Base-by-base conservation (phyloP, 2,888 invertebrate genomes). In the Agriopis aurantiaria region DNA sequence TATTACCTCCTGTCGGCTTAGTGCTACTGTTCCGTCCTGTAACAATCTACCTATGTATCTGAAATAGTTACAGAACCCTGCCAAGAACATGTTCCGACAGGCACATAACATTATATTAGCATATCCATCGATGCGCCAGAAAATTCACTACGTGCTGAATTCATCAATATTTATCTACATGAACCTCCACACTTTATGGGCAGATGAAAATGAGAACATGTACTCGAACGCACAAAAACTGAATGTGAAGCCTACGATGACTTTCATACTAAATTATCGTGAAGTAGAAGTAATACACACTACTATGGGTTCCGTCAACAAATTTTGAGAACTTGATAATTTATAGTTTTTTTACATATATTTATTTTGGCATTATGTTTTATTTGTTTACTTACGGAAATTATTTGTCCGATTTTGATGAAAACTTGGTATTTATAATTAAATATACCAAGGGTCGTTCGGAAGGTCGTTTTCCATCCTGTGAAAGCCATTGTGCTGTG, bases 141-240 rank as follows among this genome's bases (percentile, higher is more conserved):
- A 52, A 65, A 12, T 56, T 56, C 52, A 51, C 48, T 53, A 70
- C 56, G 46, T 55, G 60, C 40, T 58, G 67, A 43, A 62, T 69
- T 49, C 64, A 69, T 68, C 56, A 71, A 73, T 64, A 65, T 69
- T 69, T 53, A 69, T 71, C 65, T 63, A 60, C 64, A 69, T 69
- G 64, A 59, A 51, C 53, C 60, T 69, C 55, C 48, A 59, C 49
- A 66, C 69, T 64, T 51, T 69, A 69, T 66, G 70, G 70, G 23
- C 68, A 58, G 69, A 68, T 60, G 74, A 74, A 72, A 74, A 72
- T 72, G 63, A 60, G 53, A 64, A 68, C 57, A 56, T 56, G 68
- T 57, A 17, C 61, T n/a, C 9, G 41, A 9, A 48, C n/a, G 49
- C 43, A 46, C 17, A 56, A 55, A 70, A 69, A 55, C 45, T 7